These are phyloP conservation scores for Grapholita molesta DNA, from an alignment of 1,140 invertebrate species.

Conservation along the genomic window DNA sequence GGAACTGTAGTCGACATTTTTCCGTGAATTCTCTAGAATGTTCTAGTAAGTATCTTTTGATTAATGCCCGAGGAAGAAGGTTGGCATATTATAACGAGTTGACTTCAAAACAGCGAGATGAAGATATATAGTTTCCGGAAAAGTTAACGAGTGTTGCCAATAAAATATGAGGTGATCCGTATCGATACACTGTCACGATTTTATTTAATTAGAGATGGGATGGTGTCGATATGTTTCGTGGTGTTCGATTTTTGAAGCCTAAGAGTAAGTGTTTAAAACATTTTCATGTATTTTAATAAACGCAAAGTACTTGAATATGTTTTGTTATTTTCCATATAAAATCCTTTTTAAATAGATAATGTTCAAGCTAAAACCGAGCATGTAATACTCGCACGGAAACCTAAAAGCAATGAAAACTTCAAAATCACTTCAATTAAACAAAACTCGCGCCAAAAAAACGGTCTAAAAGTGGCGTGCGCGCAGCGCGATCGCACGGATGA, in stretches of 20 bases:
- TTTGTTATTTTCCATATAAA: too few relatives aligned
- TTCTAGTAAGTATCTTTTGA: neutral
- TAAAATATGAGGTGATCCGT: slow-evolving; percentile 55
- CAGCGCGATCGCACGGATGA: slow-evolving; percentile 47
- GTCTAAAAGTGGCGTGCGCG: slow-evolving; percentile 45
- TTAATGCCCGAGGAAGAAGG: neutral
- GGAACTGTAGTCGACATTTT: neutral
- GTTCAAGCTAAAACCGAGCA: neutral
- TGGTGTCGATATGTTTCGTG: neutral
- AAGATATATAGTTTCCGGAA: neutral
- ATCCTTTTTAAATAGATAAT: neutral
- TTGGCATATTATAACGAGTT: neutral
- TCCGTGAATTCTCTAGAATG: neutral
- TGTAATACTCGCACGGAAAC: neutral
- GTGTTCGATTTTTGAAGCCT: neutral
- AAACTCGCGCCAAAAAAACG: neutral
- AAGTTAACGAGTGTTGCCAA: slow-evolving; percentile 40
- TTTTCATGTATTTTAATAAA: neutral
- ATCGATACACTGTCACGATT: slow-evolving; percentile 9
- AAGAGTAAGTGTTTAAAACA: neutral
- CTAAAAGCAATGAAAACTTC: neutral
- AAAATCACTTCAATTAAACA: slow-evolving; percentile 14
- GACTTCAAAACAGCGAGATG: neutral
- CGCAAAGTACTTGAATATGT: too few relatives aligned
- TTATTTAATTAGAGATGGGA: slow-evolving; percentile 15